These are phyloP conservation scores for Helicolenus hilgendorfi DNA, from an alignment of 2,797 vertebrate genomes.

Conservation along the genomic window DNA sequence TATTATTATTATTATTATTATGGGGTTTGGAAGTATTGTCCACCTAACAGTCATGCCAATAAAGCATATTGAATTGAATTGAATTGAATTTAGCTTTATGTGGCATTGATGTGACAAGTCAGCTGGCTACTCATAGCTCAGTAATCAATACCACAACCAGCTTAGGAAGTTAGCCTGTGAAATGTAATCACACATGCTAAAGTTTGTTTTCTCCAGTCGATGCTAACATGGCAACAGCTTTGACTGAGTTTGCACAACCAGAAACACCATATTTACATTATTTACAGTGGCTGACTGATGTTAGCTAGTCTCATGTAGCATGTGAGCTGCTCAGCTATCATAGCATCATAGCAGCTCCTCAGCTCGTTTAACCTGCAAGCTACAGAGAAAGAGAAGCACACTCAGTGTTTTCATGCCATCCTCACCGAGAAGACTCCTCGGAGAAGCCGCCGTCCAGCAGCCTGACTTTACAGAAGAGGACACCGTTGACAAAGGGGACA, in stretches of 20 bases:
- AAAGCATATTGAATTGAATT: no score
- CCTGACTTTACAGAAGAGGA: slow-evolving; percentile 98
- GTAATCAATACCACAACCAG: neutral
- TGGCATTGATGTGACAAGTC: neutral
- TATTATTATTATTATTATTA: no score
- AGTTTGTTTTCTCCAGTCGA: neutral
- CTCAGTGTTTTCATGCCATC: neutral
- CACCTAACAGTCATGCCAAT: no score
- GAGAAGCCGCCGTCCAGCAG: slow-evolving; percentile 97
- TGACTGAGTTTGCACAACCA: neutral
- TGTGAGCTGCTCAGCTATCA: neutral
- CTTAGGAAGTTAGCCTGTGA: slow-evolving; percentile 1
- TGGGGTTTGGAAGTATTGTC: no score
- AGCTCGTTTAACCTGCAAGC: neutral
- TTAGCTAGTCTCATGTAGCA: neutral
- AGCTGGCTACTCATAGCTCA: neutral
- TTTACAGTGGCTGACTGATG: neutral
- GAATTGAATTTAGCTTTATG: neutral
- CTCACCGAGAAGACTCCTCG: slow-evolving; percentile 96
- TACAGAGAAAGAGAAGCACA: neutral
- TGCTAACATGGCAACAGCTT: neutral
- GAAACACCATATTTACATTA: no score
- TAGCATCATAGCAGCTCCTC: neutral
- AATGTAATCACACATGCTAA: neutral
- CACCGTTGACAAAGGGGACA: slow-evolving; percentile 97